Evolutionary conservation across 2,888 invertebrate species (phyloP).

Genomic region (Aporophyla lueneburgensis): DNA sequence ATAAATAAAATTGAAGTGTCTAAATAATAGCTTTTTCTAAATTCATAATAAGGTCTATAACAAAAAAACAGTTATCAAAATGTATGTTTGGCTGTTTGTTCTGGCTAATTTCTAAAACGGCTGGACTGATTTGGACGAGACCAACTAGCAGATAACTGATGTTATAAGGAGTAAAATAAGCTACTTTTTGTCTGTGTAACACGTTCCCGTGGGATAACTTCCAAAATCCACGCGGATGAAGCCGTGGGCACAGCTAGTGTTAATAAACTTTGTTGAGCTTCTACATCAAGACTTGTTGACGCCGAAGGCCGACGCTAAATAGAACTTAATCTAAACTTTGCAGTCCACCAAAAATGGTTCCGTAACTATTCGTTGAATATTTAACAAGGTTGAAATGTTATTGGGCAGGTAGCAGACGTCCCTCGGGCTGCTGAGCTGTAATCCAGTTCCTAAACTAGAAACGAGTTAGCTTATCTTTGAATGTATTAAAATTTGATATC

Average conservation of each 20-base stretch:
- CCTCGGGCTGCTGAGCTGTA: conserved; percentile 49
- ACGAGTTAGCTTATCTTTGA: conserved; percentile 52
- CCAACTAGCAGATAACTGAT: no score
- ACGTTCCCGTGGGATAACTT: no score
- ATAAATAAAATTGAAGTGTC: no score
- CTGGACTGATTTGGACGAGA: no score
- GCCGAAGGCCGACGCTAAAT: conserved; percentile 20
- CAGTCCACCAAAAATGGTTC: conserved; percentile 49
- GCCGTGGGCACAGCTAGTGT: neutral
- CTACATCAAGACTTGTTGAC: conserved; percentile 9
- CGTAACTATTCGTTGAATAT: conserved; percentile 55
- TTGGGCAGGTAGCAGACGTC: conserved; percentile 60
- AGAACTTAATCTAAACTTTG: conserved; percentile 35
- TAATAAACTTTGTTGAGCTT: conserved; percentile 22
- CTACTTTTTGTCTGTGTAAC: no score
- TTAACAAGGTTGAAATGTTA: conserved; percentile 59
- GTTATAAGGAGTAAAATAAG: no score
- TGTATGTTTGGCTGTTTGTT: no score
- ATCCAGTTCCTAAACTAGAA: conserved; percentile 52
- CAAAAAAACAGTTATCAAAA: no score
- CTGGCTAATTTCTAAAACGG: no score
- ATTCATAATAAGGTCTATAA: no score
- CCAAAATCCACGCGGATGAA: no score
- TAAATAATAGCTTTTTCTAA: no score
- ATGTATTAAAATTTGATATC: conserved; percentile 52